Evolutionary conservation across 1,140 invertebrate genomes (phyloP), one percentile per base, ranked within the genome.

Genomic region (Drosophila quadrilineata): DNA sequence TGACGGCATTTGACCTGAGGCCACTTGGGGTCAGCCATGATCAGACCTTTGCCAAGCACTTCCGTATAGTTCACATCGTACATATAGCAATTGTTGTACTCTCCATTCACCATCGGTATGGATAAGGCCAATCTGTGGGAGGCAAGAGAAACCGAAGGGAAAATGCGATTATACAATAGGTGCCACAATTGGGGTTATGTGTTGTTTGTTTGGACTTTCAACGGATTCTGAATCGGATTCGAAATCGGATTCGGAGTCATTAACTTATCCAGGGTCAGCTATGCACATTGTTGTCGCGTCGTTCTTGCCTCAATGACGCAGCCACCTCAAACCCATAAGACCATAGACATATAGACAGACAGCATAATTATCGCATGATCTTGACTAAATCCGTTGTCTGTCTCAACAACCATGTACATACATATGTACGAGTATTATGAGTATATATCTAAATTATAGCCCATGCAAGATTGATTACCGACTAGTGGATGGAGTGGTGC

Each of bases 11-110:
- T 79, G 9, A 90, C 60, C 0, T 89, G 91, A 0, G 93, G 91
- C 95, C 95, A 95, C 16, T 91, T 91, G 1, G 93, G 91, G 75
- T 95, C 92, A 1, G 5, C 93, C 85, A 53, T 89, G 79, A 33
- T 84, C 88, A 29, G 92, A 75, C 21, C 93, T 92, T 41, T 92
- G 88, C 28, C 89, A 75, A 64, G 72, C 0, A 95, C 86, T 60
- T 92, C 89, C 2, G 91, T 92, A 89, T 93, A 94, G 88, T 96
- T 94, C 1, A 95, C 91, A 56, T 92, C 92, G 87, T 95, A 96
- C 92, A 94, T 94, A 1, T 76, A 87, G 76, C 95, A 97, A 43
- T 90, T 93, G 56, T 91, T 92, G 57, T 90, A 91, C 9, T 91
- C 91, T 0, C 92, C 93, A 3, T 89, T 90, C 28, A 91, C 90